A percentile compares a stretch with the other conserved stretches of the same genome.
These are phyloP conservation scores for Phalera bucephala DNA, from an alignment of 2,888 invertebrate species.

Conservation along the genomic window DNA sequence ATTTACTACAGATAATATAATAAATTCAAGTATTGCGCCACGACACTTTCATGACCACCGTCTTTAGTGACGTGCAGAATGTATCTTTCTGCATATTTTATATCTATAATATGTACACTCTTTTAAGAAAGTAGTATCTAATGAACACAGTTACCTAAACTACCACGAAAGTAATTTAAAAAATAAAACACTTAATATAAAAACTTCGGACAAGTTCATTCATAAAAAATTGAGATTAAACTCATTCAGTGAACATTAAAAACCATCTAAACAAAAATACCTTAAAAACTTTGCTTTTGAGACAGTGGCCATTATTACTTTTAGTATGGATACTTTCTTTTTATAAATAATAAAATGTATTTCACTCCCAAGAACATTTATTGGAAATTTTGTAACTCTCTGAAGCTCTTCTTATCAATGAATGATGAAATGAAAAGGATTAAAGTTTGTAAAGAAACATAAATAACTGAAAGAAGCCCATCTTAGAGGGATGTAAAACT, in stretches of 20 bases:
- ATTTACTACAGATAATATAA: too few species aligned
- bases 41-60: too few species aligned
- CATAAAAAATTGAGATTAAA: slow-evolving; percentile 4
- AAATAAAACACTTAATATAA: neutral
- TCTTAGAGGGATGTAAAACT: slow-evolving; percentile 44
- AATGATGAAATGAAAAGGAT: slow-evolving; percentile 47
- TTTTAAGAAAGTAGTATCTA: too few species aligned
- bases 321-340: slow-evolving; percentile 20
- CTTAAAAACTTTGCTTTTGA: slow-evolving; percentile 19
- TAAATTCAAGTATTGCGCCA: too few species aligned
- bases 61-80: too few species aligned
- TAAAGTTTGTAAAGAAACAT: slow-evolving; percentile 49
- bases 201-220: neutral
- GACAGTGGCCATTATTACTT: slow-evolving; percentile 20
- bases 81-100: too few species aligned
- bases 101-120: too few species aligned
- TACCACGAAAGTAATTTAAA: neutral
- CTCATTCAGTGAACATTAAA: slow-evolving; percentile 16
- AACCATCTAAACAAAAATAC: slow-evolving; percentile 9
- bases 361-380: slow-evolving; percentile 29
- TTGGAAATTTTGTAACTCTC: slow-evolving; percentile 32
- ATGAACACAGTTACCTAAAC: neutral
- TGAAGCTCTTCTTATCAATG: slow-evolving; percentile 46
- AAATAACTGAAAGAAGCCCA: slow-evolving; percentile 43
- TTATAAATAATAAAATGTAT: slow-evolving; percentile 29